Conservation (phyloP, 2,113 vertebrate genomes). For the Chunga burmeisteri region DNA sequence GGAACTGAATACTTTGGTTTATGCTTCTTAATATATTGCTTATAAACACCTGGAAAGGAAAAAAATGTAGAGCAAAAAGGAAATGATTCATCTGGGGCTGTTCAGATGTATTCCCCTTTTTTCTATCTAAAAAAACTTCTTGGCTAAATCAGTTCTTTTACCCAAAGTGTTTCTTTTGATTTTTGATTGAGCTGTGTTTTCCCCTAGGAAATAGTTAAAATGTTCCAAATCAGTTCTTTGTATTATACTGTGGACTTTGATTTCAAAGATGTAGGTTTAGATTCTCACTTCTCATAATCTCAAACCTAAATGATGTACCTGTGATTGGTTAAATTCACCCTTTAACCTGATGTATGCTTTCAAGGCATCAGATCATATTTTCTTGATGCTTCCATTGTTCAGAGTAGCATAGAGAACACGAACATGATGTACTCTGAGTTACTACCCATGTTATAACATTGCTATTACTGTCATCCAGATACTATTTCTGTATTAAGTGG, state of each 20-base stretch:
- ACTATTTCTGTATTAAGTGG: conserved; percentile 12
- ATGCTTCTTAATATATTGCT: background rate
- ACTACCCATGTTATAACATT: background rate
- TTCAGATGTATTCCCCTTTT: background rate
- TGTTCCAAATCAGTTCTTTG: background rate
- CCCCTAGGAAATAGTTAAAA: background rate
- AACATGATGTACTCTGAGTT: background rate
- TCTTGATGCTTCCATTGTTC: background rate
- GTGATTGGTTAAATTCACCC: background rate
- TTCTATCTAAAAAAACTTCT: background rate
- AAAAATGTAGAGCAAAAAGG: background rate
- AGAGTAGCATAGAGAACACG: background rate
- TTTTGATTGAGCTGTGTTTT: background rate
- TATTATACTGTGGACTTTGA: background rate
- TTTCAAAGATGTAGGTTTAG: background rate
- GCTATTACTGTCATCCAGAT: background rate
- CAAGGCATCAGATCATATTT: background rate
- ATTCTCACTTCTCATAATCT: background rate
- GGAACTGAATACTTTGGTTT: background rate
- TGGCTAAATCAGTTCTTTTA: background rate
- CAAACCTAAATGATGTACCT: background rate
- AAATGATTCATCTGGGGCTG: background rate
- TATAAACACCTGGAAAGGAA: background rate
- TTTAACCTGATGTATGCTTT: background rate
- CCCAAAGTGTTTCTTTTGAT: background rate